A percentile compares a stretch with the other conserved stretches of the same genome.
phyloP scores from a whole-genome alignment of 2,888 invertebrate genomes.

The Heterodera filipjevi region DNA sequence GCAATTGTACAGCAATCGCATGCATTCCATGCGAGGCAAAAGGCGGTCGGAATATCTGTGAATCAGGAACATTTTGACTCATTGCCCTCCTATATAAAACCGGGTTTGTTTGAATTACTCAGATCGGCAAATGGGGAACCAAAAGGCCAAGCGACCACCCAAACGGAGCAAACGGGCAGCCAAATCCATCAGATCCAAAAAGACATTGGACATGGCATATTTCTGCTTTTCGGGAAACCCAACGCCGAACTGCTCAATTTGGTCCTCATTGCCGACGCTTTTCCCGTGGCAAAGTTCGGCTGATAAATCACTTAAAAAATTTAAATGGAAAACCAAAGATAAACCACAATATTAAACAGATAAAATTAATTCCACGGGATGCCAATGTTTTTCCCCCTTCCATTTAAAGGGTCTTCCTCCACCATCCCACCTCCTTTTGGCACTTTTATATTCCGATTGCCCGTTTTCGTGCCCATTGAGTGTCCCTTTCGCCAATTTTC shows the following conservation, averaged over 20 bases:
- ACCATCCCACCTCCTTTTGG: too few relatives aligned
- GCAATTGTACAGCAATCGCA: conserved; percentile 80
- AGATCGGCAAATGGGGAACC: conserved; percentile 88
- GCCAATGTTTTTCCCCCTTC: too few relatives aligned
- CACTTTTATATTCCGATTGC: neutral
- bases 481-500: conserved; percentile 9
- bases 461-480: neutral
- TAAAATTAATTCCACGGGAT: too few relatives aligned
- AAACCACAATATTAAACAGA: too few relatives aligned
- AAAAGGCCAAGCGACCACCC: conserved; percentile 85
- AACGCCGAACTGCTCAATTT: neutral
- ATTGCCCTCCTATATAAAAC: too few relatives aligned
- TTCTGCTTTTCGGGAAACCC: conserved; percentile 73
- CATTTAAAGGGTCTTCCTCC: too few relatives aligned
- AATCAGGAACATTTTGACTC: too few relatives aligned
- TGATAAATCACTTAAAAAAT: neutral
- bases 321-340: too few relatives aligned
- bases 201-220: conserved; percentile 82
- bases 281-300: too few relatives aligned
- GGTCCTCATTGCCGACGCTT: conserved; percentile 24
- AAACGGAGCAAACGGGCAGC: conserved; percentile 78
- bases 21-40: conserved; percentile 80
- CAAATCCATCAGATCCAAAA: conserved; percentile 82
- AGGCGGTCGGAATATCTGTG: conserved; percentile 69
- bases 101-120: conserved; percentile 57